Base-by-base conservation (phyloP, 37 sponge, comb jelly and placozoan genomes). In the Chondrosia reniformis region DNA sequence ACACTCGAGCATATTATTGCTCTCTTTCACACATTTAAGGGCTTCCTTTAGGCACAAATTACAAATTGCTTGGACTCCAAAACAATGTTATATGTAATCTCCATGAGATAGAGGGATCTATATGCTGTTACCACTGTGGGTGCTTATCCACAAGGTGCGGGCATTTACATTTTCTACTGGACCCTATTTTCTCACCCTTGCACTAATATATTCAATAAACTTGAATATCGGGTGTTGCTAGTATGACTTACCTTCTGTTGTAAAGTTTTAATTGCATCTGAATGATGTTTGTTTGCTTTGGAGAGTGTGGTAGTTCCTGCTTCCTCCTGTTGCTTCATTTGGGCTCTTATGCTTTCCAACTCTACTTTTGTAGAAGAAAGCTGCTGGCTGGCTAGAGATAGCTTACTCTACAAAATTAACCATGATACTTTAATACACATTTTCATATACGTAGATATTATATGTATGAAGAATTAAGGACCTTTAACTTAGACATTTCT, bases 321-420 rank as follows among this genome's bases (percentile, higher is more conserved):
- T n/a, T 69, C 43, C 44, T 69, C 42, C 36, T 69, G 72, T 21
- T 34, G 39, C 72, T 69, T 69, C 12, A 69, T 22, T 25, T 69
- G 72, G 9, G 72, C n/a, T 24, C 15, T 1, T 17, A 69, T 41
- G 24, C 42, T 69, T 1, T 69, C 72, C 42, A 69, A 25, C 42
- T 69, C 72, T 6, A 24, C 43, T 40, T 40, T 30, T 4, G 72
- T 17, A 13, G 15, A 41, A 25, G 72, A 69, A 24, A 69, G 36
- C 8, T 41, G 42, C 21, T 69, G 72, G 43, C 42, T 69, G 43
- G 72, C 32, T 7, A 34, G 44, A 69, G 72, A 69, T 25, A 69
- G 43, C 72, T 69, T 41, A 21, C 2, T 40, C 72, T 69, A 15
- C 15, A 49, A 49, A 19, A 19, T 49, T 19, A 49, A 10, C 10